Base-by-base conservation (phyloP, 2,113 vertebrate genomes). In the Dipodomys stephensi region DNA sequence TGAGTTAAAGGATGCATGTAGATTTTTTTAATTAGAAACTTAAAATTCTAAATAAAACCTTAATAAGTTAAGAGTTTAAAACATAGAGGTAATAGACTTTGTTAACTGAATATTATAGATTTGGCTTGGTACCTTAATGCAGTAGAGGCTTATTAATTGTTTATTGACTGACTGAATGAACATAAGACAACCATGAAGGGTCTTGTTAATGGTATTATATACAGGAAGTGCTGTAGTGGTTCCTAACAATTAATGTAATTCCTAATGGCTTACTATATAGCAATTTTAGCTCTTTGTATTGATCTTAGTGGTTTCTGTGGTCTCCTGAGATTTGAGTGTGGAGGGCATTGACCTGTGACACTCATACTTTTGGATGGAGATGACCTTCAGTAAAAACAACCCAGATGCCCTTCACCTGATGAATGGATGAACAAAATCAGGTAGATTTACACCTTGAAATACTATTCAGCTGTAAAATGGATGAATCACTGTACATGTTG, bases 21-120 rank as follows among this genome's bases (percentile, higher is more conserved):
- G 20, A 19, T 16, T 39, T 91, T 93, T 91, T 88, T 91, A n/a
- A 91, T 53, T 65, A 83, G 72, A 77, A 83, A 64, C 53, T 64
- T 87, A 82, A 49, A 88, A 49, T 94, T 87, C 79, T 67, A 90
- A 71, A 44, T 60, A 83, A 90, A 57, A 71, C 32, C 46, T 32
- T 25, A 85, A 7, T 60, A 49, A 15, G 19, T 69, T 76, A 57
- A 80, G 64, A 39, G n/a, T 71, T 49, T 15, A 20, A 53, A 92
- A 84, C 6, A 10, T 35, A 11, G 60, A 69, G 13, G 12, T 35
- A 71, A 27, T 74, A 15, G 69, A 25, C 79, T 85, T 57, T 82
- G 23, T 76, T 90, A 90, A 53, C 62, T 19, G 20, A 65, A 3
- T 23, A 22, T 39, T 65, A 2, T 73, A 60, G 49, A 18, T 44